Percentiles rank a stretch among this genome's conserved stretches.
These are phyloP conservation scores for Orthosia gracilis DNA, from an alignment of 2,888 invertebrate genomes.

Conservation along the genomic window DNA sequence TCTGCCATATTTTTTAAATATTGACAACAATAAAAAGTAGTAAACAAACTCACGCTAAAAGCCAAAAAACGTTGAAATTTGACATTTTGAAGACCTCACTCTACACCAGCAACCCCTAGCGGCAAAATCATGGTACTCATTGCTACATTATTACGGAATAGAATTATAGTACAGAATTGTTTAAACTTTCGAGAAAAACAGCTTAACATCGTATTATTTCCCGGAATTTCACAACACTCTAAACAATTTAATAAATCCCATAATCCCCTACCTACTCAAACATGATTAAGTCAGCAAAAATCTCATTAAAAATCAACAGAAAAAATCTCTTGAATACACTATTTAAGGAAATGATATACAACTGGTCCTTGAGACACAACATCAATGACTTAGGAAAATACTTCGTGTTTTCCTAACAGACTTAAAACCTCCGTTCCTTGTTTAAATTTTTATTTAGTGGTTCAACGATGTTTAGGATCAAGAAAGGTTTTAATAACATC, in stretches of 20 bases:
- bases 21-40: no score
- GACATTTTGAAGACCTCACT: no score
- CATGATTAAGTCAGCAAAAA: constrained; percentile 38
- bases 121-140: no score
- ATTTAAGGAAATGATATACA: constrained; percentile 48
- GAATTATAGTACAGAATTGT: neutral
- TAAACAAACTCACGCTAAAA: no score
- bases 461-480: constrained; percentile 40
- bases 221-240: neutral
- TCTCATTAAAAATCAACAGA: constrained; percentile 18
- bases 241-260: constrained; percentile 20
- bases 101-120: no score
- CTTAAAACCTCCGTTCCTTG: constrained; percentile 9
- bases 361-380: constrained; percentile 26
- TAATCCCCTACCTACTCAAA: constrained; percentile 19
- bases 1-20: no score
- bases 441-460: constrained; percentile 52
- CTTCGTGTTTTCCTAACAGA: constrained; percentile 11
- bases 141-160: no score
- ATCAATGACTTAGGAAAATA: constrained; percentile 32
- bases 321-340: constrained; percentile 29
- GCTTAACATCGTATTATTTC: neutral
- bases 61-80: no score
- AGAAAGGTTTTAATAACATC: constrained; percentile 49
- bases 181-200: neutral